Percentiles rank a stretch among this genome's conserved stretches.
These are phyloP conservation scores for Trissoscelio sp. DNA, from an alignment of 2,888 invertebrate species.

Conservation along the genomic window DNA sequence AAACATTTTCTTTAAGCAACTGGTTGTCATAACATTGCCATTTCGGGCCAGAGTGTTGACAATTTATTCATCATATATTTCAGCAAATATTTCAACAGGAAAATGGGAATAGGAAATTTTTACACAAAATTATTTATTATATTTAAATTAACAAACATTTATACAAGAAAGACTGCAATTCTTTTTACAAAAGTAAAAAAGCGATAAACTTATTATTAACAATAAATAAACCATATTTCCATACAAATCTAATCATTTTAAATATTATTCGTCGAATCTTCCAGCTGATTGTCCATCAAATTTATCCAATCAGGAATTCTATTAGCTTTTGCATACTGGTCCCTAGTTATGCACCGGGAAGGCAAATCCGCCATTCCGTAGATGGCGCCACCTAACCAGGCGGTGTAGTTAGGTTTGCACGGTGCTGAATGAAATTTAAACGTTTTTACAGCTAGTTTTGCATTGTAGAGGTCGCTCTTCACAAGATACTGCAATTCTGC, in stretches of 20 bases:
- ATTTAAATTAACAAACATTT: background rate
- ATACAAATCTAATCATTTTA: conserved; percentile 1
- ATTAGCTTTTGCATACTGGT: conserved; percentile 88
- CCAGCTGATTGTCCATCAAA: conserved; percentile 85
- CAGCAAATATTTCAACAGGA: no score
- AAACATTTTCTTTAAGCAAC: no score
- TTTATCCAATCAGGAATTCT: conserved; percentile 93
- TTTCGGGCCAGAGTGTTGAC: no score
- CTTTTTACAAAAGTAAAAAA: background rate
- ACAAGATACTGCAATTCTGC: conserved; percentile 89
- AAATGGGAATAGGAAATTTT: no score
- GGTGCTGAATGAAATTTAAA: conserved; percentile 93
- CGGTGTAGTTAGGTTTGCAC: conserved; percentile 91
- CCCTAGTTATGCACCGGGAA: conserved; percentile 89
- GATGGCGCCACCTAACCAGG: conserved; percentile 94
- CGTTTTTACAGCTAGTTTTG: conserved; percentile 86
- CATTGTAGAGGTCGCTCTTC: conserved; percentile 86
- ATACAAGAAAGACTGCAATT: background rate
- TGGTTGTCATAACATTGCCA: no score
- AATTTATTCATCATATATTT: no score
- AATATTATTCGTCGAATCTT: conserved; percentile 44
- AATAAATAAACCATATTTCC: background rate
- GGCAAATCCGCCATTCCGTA: conserved; percentile 90
- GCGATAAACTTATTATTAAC: background rate
- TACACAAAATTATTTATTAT: background rate